These are phyloP conservation scores for Polypterus senegalus DNA, from an alignment of 2,113 vertebrate genomes.

Conservation along the genomic window DNA sequence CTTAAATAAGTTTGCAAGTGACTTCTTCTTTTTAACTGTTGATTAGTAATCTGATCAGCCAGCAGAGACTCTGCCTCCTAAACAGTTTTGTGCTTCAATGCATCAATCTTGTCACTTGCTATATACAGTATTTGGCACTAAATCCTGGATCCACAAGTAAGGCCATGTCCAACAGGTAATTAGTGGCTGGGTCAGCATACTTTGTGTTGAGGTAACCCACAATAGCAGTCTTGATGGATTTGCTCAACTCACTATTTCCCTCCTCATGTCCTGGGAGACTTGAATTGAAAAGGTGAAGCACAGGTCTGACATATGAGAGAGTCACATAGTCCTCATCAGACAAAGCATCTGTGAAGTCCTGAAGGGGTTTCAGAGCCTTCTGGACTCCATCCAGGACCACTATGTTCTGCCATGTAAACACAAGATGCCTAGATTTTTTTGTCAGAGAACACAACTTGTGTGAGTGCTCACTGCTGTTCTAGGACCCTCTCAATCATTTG, in stretches of 20 bases:
- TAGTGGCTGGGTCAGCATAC: constrained; percentile 15
- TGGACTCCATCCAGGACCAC: constrained; percentile 18
- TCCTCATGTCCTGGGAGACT: constrained; percentile 14
- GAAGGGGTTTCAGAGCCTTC: constrained; percentile 10
- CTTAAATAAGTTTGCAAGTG: constrained; percentile 19
- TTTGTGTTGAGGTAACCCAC: neutral
- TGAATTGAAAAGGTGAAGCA: constrained; percentile 1
- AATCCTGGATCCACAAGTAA: constrained; percentile 19
- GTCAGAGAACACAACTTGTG: constrained; percentile 10
- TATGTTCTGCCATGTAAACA: constrained; percentile 14
- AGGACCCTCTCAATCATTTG: constrained; percentile 17
- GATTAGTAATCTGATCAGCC: constrained; percentile 7
- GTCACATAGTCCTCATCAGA: too few relatives aligned
- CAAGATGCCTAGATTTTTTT: constrained; percentile 15
- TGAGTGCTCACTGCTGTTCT: too few relatives aligned
- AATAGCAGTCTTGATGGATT: constrained; percentile 11
- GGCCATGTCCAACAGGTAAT: constrained; percentile 17
- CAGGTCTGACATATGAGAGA: too few relatives aligned
- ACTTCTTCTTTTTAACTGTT: constrained; percentile 8
- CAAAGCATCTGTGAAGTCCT: too few relatives aligned
- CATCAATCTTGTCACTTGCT: constrained; percentile 14
- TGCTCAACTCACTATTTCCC: constrained; percentile 10
- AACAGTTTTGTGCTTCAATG: constrained; percentile 13
- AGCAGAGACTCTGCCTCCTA: constrained; percentile 6
- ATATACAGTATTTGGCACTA: constrained; percentile 11